Evolutionary conservation across 2,113 vertebrate genomes (phyloP).

Genomic region (Thermophis baileyi): DNA sequence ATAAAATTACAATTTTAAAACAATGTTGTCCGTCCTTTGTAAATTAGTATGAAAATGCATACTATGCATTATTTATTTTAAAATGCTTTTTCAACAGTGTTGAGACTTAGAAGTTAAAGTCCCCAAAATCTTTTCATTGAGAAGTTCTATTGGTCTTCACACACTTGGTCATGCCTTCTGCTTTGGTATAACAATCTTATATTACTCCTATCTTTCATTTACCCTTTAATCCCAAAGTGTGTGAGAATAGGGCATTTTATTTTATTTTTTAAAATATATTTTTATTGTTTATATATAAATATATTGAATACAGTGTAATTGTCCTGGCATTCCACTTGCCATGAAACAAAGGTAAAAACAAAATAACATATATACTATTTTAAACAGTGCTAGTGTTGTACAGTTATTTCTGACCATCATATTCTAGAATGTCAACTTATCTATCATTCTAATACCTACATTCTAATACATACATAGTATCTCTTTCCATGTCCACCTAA

Average conservation of each 20-base stretch:
- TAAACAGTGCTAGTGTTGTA: no score
- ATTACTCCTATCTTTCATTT: neutral
- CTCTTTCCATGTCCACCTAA: no score
- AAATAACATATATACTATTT: no score
- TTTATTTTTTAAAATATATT: no score
- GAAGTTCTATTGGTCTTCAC: neutral
- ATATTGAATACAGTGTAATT: no score
- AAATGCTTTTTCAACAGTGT: neutral
- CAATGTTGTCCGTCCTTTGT: neutral
- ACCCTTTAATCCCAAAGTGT: neutral
- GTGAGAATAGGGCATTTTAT: neutral
- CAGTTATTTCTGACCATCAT: no score
- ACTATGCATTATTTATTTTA: neutral
- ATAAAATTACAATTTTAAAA: neutral
- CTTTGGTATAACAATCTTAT: neutral
- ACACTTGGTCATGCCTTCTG: neutral
- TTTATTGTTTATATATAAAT: no score
- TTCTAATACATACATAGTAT: no score
- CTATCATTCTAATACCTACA: no score
- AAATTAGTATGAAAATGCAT: neutral
- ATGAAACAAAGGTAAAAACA: no score
- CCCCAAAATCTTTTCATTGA: neutral
- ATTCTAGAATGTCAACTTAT: no score
- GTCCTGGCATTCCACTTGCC: no score
- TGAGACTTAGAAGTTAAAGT: neutral